Conservation (phyloP, 2,888 invertebrate species). For the Melipona bicolor region DNA sequence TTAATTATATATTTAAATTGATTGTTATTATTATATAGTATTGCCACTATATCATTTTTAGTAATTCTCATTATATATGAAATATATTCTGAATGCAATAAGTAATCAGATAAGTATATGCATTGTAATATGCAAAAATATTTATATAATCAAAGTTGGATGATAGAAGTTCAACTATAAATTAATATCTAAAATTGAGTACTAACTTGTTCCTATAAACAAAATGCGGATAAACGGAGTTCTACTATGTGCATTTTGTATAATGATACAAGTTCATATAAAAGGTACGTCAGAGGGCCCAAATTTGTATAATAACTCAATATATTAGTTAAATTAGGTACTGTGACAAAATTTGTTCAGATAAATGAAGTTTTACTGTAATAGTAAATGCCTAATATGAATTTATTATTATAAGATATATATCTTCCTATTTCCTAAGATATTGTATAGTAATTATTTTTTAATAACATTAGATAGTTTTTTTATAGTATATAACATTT, state of each 20-base stretch:
- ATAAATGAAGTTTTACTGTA: not conserved
- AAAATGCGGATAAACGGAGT: not conserved
- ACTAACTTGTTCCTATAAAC: not conserved
- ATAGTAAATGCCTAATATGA: constrained; percentile 41
- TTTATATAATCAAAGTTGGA: not conserved
- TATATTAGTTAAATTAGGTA: not conserved
- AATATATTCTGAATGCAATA: not conserved
- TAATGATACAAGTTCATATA: not conserved
- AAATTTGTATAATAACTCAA: not conserved
- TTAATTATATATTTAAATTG: not conserved
- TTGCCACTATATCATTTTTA: not conserved
- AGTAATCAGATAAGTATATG: not conserved
- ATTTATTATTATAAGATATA: too few relatives aligned
- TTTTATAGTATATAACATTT: constrained; percentile 23
- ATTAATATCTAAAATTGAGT: not conserved
- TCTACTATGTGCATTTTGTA: not conserved
- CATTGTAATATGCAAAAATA: too few relatives aligned
- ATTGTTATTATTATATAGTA: not conserved
- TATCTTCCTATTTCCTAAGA: constrained; percentile 7
- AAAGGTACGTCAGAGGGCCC: not conserved
- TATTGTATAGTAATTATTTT: constrained; percentile 50
- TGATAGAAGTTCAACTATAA: not conserved
- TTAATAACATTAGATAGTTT: constrained; percentile 13
- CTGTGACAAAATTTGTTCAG: not conserved
- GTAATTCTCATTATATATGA: not conserved